Conservation (phyloP, 2,113 vertebrate species). For the Stictonetta naevosa region DNA sequence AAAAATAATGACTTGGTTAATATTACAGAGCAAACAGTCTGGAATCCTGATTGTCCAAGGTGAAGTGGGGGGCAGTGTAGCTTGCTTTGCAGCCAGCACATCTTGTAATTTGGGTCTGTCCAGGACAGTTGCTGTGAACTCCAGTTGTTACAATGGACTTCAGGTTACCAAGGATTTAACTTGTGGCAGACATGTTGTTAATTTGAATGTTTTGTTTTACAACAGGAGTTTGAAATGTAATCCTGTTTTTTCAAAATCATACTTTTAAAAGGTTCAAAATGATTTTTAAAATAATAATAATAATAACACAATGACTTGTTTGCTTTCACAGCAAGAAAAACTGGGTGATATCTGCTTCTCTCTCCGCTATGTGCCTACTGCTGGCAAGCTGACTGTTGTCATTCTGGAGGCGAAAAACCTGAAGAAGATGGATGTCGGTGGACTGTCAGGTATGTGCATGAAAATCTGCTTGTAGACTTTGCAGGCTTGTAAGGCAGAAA, state of each 20-base stretch:
- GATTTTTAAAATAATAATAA: neutral
- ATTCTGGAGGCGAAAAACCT: constrained; percentile 98
- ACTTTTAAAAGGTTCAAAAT: neutral
- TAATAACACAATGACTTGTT: constrained; percentile 8
- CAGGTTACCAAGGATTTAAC: neutral
- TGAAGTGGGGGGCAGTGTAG: neutral
- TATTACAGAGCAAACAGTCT: neutral
- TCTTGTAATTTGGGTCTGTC: neutral
- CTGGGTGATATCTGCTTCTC: constrained; percentile 99
- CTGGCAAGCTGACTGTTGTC: constrained; percentile 97
- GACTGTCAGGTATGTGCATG: constrained; percentile 89
- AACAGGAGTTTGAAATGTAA: neutral
- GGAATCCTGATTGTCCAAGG: neutral
- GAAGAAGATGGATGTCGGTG: constrained; percentile 99
- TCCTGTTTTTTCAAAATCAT: neutral
- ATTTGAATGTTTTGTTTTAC: constrained; percentile 6
- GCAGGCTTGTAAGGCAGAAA: neutral
- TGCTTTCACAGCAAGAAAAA: constrained; percentile 93
- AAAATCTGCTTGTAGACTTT: constrained; percentile 20
- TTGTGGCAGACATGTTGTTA: neutral
- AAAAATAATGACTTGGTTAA: neutral
- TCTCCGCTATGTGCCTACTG: constrained; percentile 96
- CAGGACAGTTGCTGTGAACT: neutral
- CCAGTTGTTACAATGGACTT: neutral
- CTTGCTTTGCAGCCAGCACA: neutral